Evolutionary conservation across 2,113 vertebrate species (phyloP).

Genomic region (Rostratula benghalensis): DNA sequence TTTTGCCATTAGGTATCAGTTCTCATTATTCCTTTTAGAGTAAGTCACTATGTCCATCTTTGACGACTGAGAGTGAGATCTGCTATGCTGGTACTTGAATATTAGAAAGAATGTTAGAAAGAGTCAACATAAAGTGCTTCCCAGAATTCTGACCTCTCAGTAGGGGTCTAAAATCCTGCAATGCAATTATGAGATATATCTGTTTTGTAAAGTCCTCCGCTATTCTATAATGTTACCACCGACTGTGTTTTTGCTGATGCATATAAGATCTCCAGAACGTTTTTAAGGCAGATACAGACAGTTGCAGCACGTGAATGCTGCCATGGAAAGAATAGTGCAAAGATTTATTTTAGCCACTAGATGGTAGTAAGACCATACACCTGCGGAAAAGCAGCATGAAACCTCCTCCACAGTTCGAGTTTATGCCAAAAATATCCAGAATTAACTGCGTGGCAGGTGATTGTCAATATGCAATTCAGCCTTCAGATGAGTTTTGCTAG

Average conservation of each 20-base stretch:
- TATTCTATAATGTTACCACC: not conserved
- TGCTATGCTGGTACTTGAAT: not conserved
- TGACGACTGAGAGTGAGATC: not conserved
- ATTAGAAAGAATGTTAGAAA: not conserved
- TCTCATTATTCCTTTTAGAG: not conserved
- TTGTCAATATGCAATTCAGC: not conserved
- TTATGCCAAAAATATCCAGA: not conserved
- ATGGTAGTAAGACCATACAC: constrained; percentile 33
- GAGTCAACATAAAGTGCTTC: not conserved
- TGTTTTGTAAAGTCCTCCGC: not conserved
- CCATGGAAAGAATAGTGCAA: not conserved
- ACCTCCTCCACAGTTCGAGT: fast-evolving
- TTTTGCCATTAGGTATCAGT: not conserved
- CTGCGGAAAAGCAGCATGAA: not conserved
- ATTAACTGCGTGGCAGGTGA: not conserved
- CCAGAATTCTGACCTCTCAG: not conserved
- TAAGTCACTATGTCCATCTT: not conserved
- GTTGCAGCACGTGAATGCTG: not conserved
- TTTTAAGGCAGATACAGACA: fast-evolving
- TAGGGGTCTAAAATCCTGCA: not conserved
- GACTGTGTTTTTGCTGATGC: not conserved
- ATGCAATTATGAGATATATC: not conserved
- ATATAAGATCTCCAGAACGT: not conserved
- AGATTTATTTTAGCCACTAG: constrained; percentile 57
- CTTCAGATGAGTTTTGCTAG: not conserved